Conservation (phyloP, 2,888 invertebrate species). For the Xestia sexstrigata region DNA sequence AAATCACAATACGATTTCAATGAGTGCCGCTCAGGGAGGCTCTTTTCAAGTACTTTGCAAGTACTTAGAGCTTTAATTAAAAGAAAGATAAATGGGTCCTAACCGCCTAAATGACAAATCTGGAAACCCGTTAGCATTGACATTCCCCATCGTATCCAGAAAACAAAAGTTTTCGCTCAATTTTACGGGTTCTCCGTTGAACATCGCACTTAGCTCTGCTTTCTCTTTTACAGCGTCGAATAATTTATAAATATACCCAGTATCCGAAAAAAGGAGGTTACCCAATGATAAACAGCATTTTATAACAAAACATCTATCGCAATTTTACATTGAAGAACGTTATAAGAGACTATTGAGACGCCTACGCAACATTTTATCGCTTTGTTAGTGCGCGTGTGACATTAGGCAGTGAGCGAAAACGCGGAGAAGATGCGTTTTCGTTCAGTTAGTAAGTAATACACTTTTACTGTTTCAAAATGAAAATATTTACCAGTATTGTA, state of each 20-base stretch:
- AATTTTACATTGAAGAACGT: constrained; percentile 22
- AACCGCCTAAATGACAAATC: background rate
- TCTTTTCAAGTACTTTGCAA: background rate
- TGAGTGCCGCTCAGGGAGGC: background rate
- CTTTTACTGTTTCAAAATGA: background rate
- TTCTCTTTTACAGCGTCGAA: background rate
- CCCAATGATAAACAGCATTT: constrained; percentile 24
- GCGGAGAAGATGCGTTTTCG: background rate
- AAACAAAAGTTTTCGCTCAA: background rate
- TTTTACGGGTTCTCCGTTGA: background rate
- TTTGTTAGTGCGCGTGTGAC: constrained; percentile 3
- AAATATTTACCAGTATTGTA: background rate
- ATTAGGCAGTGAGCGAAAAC: background rate
- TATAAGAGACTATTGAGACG: constrained; percentile 16
- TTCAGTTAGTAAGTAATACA: too few relatives aligned
- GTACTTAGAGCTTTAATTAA: background rate
- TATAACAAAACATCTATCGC: constrained; percentile 19
- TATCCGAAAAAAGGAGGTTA: constrained; percentile 27
- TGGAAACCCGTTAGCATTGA: too few relatives aligned
- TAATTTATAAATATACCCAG: constrained; percentile 17
- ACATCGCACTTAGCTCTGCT: background rate
- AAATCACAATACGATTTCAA: background rate
- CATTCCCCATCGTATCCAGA: too few relatives aligned
- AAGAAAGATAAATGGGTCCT: background rate
- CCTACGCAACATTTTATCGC: constrained; percentile 42